Conservation (phyloP, 2,888 invertebrate genomes). For the Cataglyphis cursor region DNA sequence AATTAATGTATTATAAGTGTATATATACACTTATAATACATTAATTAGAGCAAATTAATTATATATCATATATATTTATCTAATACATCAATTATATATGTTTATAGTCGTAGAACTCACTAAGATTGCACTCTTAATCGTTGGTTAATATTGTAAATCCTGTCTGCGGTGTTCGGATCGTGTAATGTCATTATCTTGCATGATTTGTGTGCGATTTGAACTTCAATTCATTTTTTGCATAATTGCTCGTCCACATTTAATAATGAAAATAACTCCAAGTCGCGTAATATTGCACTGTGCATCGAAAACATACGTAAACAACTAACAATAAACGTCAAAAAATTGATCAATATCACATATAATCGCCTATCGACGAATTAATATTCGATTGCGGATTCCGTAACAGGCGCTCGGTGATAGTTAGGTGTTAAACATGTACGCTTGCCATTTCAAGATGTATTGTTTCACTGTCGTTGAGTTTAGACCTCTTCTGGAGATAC, state of each 20-base stretch:
- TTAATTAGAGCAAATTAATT: too few species aligned
- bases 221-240: slow-evolving; percentile 5
- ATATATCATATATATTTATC: too few species aligned
- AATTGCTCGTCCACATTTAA: too few species aligned
- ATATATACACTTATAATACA: too few species aligned
- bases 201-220: neutral
- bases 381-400: neutral
- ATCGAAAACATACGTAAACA: neutral
- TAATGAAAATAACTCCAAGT: neutral
- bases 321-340: neutral
- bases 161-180: neutral
- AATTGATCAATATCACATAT: neutral
- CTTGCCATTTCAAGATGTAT: slow-evolving; percentile 51
- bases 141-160: neutral
- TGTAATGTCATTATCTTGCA: neutral
- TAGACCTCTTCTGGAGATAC: slow-evolving; percentile 67
- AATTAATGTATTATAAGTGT: neutral
- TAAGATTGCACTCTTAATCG: neutral
- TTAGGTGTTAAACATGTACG: neutral
- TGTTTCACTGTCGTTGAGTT: slow-evolving; percentile 52
- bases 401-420: neutral
- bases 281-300: neutral
- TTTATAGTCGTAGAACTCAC: neutral
- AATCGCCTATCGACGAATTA: neutral
- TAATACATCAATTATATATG: too few species aligned